Evolutionary conservation across 2,888 invertebrate genomes (phyloP).

Genomic region (Opisthograptis luteolata): DNA sequence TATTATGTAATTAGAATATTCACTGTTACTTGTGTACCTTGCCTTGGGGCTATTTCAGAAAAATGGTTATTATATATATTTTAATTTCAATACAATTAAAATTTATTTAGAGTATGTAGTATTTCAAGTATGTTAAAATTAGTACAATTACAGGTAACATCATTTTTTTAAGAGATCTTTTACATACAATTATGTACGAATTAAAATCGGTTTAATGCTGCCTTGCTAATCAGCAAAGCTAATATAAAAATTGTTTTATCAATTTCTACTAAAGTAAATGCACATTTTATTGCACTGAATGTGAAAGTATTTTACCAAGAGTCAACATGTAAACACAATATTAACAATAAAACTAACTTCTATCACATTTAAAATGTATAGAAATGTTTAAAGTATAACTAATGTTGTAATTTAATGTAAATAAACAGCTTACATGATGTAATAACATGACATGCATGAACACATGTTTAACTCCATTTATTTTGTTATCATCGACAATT

Average conservation of each 20-base stretch:
- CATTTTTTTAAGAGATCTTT: too few species aligned
- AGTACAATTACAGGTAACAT: too few species aligned
- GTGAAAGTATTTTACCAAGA: too few species aligned
- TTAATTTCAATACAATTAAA: too few species aligned
- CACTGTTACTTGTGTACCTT: not conserved
- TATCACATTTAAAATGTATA: not conserved
- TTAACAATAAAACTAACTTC: not conserved
- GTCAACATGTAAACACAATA: too few species aligned
- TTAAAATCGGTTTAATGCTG: not conserved
- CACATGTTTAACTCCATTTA: conserved; percentile 65
- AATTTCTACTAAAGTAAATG: too few species aligned
- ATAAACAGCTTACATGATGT: conserved; percentile 54
- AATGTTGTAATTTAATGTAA: conserved; percentile 1
- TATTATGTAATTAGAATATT: not conserved
- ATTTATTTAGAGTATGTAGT: too few species aligned
- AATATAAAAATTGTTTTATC: too few species aligned
- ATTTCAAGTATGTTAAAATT: too few species aligned
- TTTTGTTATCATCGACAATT: conserved; percentile 57
- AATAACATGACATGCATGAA: conserved; percentile 75
- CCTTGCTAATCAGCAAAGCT: not conserved
- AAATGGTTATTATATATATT: too few species aligned
- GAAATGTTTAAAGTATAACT: not conserved
- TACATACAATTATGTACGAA: not conserved
- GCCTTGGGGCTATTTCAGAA: not conserved
- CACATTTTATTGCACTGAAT: too few species aligned